Evolutionary conservation across 2,113 vertebrate species (phyloP).

Genomic region (Ascaphus truei): DNA sequence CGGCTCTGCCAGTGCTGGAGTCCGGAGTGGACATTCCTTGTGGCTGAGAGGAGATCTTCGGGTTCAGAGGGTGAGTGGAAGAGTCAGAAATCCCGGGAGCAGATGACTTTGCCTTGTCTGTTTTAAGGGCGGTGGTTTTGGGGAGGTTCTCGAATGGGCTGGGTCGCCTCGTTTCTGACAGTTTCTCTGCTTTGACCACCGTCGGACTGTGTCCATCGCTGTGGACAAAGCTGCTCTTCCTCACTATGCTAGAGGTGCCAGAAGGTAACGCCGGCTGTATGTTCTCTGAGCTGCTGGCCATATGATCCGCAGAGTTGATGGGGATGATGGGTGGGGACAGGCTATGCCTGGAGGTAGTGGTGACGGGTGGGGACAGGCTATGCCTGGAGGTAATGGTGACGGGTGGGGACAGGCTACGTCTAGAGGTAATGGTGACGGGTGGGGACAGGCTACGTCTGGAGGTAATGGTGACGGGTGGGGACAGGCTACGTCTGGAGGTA

Average conservation of each 20-base stretch:
- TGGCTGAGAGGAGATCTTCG: slow-evolving; percentile 42
- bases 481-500: too few relatives aligned
- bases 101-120: slow-evolving; percentile 69
- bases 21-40: slow-evolving; percentile 21
- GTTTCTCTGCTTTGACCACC: slow-evolving; percentile 28
- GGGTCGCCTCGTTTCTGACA: slow-evolving; percentile 43
- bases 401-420: too few relatives aligned
- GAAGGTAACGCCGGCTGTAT: slow-evolving; percentile 30
- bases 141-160: slow-evolving; percentile 39
- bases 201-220: slow-evolving; percentile 37
- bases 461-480: too few relatives aligned
- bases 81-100: slow-evolving; percentile 66
- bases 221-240: slow-evolving; percentile 43
- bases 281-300: slow-evolving; percentile 46
- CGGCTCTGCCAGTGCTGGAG: slow-evolving; percentile 40
- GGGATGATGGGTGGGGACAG: slow-evolving; percentile 29
- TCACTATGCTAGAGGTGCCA: neutral
- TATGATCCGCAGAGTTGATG: slow-evolving; percentile 39
- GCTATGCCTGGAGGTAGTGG: slow-evolving; percentile 45
- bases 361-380: slow-evolving; percentile 58
- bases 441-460: too few relatives aligned
- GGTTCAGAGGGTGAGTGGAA: slow-evolving; percentile 51
- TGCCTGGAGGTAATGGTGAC: too few relatives aligned
- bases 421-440: too few relatives aligned
- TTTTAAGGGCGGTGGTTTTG: slow-evolving; percentile 56